Evolutionary conservation across 2,888 invertebrate genomes (phyloP).

Genomic region (Rutpela maculata): DNA sequence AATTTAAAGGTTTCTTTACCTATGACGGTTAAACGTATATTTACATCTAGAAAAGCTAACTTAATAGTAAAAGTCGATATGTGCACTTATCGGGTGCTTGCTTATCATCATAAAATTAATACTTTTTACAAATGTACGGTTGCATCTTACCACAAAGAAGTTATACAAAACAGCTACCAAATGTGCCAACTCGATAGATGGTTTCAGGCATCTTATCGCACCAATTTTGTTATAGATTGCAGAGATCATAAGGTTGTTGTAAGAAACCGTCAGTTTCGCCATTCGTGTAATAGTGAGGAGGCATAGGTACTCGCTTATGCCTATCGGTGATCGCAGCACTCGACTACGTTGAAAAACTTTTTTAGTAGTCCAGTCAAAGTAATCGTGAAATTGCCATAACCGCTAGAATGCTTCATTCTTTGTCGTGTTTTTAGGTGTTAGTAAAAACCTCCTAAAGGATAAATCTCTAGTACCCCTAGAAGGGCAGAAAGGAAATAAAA

Average conservation of each 20-base stretch:
- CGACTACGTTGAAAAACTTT: too few species aligned
- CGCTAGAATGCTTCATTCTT: too few species aligned
- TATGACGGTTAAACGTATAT: constrained; percentile 55
- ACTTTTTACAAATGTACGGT: constrained; percentile 58
- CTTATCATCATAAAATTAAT: constrained; percentile 50
- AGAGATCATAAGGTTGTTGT: constrained; percentile 32
- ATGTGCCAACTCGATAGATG: constrained; percentile 29
- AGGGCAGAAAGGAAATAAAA: too few species aligned
- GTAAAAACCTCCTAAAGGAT: too few species aligned
- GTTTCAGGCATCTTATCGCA: constrained; percentile 15
- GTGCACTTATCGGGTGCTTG: constrained; percentile 62
- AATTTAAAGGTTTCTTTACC: constrained; percentile 38
- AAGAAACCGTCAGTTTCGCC: constrained; percentile 22
- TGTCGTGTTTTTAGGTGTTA: too few species aligned
- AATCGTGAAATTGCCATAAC: too few species aligned
- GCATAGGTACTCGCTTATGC: too few species aligned
- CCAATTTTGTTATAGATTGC: constrained; percentile 21
- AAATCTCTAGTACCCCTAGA: too few species aligned
- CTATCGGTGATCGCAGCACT: too few species aligned
- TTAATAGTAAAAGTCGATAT: constrained; percentile 61
- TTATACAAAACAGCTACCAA: constrained; percentile 40
- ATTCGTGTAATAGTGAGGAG: not conserved
- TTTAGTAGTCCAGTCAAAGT: too few species aligned
- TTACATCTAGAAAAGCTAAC: constrained; percentile 64
- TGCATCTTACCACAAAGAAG: constrained; percentile 34